Conservation (phyloP, 1,140 invertebrate species). For the Drosophila hydei region DNA sequence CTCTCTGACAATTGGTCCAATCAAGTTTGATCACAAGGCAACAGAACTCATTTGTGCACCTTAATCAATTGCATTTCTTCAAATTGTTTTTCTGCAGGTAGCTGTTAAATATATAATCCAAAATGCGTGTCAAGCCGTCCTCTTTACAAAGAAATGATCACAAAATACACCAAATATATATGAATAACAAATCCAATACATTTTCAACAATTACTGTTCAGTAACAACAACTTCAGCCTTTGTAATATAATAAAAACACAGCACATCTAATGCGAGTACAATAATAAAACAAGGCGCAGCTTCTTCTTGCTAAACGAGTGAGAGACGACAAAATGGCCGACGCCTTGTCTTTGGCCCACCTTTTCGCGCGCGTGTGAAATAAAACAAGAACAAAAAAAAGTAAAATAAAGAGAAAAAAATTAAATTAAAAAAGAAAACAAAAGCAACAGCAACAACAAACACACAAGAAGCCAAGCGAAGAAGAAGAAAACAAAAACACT, state of each 20-base stretch:
- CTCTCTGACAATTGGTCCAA: constrained; percentile 12
- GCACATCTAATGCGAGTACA: constrained; percentile 34
- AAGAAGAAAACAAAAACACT: not conserved
- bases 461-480: constrained; percentile 12
- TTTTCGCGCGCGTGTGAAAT: constrained; percentile 71
- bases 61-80: not conserved
- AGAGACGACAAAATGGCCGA: constrained; percentile 49
- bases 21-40: too few species aligned
- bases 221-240: constrained; percentile 14
- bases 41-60: not conserved
- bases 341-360: constrained; percentile 60
- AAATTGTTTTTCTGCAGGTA: constrained; percentile 26
- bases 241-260: not conserved
- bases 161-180: constrained; percentile 52
- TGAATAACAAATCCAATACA: constrained; percentile 24
- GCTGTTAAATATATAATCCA: constrained; percentile 64
- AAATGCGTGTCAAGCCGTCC: constrained; percentile 78
- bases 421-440: constrained; percentile 24
- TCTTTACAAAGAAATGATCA: constrained; percentile 72
- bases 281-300: constrained; percentile 50
- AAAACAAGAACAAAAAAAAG: constrained; percentile 42
- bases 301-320: constrained; percentile 43
- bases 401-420: constrained; percentile 45
- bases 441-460: constrained; percentile 5
- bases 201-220: constrained; percentile 23